Conservation (phyloP, 2,113 vertebrate genomes). For the Lontra canadensis region DNA sequence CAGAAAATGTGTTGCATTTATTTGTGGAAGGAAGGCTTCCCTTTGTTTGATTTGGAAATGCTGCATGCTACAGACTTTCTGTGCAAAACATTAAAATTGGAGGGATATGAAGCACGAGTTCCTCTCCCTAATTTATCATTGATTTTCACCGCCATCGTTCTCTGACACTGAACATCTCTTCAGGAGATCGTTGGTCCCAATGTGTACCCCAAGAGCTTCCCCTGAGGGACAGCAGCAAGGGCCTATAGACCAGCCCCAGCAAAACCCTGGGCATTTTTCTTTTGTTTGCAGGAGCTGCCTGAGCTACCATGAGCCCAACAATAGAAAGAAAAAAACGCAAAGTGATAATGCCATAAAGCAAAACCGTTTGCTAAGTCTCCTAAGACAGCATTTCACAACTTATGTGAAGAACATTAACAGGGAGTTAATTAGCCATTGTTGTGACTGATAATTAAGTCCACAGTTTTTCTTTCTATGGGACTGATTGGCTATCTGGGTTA, state of each 20-base stretch:
- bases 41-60: background rate
- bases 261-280: background rate
- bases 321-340: background rate
- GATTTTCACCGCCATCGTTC: background rate
- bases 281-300: background rate
- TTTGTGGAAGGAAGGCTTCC: background rate
- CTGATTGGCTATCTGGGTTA: background rate
- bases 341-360: background rate
- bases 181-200: background rate
- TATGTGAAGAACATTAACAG: background rate
- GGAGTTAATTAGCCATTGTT: background rate
- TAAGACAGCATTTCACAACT: background rate
- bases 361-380: background rate
- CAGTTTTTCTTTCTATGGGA: background rate
- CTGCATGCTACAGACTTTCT: background rate
- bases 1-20: background rate
- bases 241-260: rapidly evolving
- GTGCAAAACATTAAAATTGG: background rate
- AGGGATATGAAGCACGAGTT: background rate
- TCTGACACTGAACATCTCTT: background rate
- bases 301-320: background rate
- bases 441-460: background rate
- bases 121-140: background rate
- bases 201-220: background rate
- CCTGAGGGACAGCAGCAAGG: rapidly evolving